Percentiles rank a stretch among this genome's conserved stretches.
Evolutionary conservation across 2,113 vertebrate genomes (phyloP).

Genomic region (Mormoops blainvillei): DNA sequence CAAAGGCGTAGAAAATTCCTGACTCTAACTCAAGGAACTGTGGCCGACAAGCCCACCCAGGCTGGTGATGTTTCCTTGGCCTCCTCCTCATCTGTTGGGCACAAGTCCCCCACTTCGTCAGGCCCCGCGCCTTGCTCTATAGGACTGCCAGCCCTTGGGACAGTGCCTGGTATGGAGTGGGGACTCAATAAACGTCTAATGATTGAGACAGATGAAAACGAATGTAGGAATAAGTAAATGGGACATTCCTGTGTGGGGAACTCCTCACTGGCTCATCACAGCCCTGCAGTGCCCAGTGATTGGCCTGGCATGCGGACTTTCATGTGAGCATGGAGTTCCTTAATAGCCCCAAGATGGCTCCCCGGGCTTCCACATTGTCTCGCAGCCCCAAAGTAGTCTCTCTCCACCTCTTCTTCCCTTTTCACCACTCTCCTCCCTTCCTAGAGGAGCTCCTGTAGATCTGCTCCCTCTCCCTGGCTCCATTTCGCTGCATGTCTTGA

Average conservation of each 20-base stretch:
- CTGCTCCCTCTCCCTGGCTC: neutral
- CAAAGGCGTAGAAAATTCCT: neutral
- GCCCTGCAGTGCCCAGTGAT: neutral
- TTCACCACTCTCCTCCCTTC: neutral
- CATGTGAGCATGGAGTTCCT: neutral
- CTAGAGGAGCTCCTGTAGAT: neutral
- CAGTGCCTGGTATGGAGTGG: neutral
- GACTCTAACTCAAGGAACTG: neutral
- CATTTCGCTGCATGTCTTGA: neutral
- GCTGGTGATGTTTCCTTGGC: neutral
- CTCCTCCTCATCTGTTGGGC: neutral
- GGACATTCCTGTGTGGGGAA: neutral
- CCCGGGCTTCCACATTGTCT: neutral
- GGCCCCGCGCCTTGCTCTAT: neutral
- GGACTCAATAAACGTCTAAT: neutral
- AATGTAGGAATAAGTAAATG: neutral
- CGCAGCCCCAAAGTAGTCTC: neutral
- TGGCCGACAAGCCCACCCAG: neutral
- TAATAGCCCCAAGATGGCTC: neutral
- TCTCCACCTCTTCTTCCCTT: neutral
- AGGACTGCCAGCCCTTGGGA: neutral
- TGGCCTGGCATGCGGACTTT: neutral
- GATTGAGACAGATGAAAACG: neutral
- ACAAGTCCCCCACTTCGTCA: neutral
- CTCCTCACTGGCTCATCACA: neutral